Evolutionary conservation across 1,140 invertebrate species (phyloP).

Genomic region (Zophobas morio): DNA sequence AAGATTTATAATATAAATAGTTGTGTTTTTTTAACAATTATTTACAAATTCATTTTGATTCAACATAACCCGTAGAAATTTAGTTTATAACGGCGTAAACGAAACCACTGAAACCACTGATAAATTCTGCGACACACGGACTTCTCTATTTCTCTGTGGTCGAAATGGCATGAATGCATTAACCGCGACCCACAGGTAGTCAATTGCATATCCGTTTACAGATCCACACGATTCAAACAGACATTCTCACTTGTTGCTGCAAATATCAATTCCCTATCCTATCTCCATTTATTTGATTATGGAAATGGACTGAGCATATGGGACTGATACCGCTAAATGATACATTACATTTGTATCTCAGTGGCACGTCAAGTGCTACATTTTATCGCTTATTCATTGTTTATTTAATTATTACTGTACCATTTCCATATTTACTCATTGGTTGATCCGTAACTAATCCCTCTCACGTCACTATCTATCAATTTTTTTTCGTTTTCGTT

Average conservation of each 20-base stretch:
- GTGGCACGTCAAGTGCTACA: conserved; percentile 43
- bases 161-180: conserved; percentile 41
- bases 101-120: not conserved
- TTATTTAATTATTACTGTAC: conserved; percentile 43
- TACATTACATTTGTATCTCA: conserved; percentile 49
- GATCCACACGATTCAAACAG: conserved; percentile 55
- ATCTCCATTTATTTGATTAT: conserved; percentile 50
- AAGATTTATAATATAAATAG: too few relatives aligned
- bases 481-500: conserved; percentile 4
- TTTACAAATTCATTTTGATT: too few relatives aligned
- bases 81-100: not conserved
- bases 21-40: too few relatives aligned
- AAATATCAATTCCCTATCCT: conserved; percentile 48
- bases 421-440: conserved; percentile 14
- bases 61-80: not conserved
- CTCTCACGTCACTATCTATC: not conserved
- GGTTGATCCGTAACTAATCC: conserved; percentile 11
- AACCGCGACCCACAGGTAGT: conserved; percentile 56
- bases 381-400: conserved; percentile 54
- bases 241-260: conserved; percentile 57
- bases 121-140: not conserved
- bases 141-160: not conserved
- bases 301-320: conserved; percentile 57
- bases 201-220: conserved; percentile 56
- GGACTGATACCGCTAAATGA: conserved; percentile 55